These are phyloP conservation scores for Coremacera marginata DNA, from an alignment of 2,888 invertebrate species.

Conservation along the genomic window DNA sequence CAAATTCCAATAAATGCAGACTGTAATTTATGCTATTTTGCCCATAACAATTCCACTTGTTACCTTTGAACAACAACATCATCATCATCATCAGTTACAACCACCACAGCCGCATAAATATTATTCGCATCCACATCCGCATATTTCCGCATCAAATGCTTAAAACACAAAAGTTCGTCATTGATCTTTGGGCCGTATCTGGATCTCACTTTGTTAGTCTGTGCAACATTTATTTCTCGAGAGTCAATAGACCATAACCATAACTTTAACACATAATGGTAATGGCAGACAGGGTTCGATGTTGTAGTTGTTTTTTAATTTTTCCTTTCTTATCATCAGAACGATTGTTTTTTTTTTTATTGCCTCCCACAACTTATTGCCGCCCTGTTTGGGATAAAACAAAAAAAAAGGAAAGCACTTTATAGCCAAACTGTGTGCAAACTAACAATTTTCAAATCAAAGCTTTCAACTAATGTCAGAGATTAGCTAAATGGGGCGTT, in stretches of 20 bases:
- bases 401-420: conserved; percentile 2
- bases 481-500: conserved; percentile 62
- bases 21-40: background rate
- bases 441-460: conserved; percentile 64
- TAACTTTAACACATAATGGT: conserved; percentile 14
- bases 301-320: conserved; percentile 14
- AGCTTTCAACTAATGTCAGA: conserved; percentile 63
- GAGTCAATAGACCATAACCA: conserved; percentile 40
- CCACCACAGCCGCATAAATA: background rate
- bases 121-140: background rate
- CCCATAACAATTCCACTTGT: background rate
- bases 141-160: background rate
- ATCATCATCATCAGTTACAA: background rate
- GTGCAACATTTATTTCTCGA: conserved; percentile 28
- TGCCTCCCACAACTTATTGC: conserved; percentile 33
- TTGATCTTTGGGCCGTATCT: conserved; percentile 24
- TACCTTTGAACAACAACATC: background rate
- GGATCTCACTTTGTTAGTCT: background rate
- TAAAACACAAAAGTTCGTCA: background rate
- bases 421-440: conserved; percentile 23
- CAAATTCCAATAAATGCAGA: background rate
- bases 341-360: background rate
- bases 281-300: background rate
- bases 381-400: background rate
- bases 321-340: background rate